Evolutionary conservation across 2,113 vertebrate species (phyloP), one percentile per base, ranked within the genome.

Genomic region (Cathartes aura): DNA sequence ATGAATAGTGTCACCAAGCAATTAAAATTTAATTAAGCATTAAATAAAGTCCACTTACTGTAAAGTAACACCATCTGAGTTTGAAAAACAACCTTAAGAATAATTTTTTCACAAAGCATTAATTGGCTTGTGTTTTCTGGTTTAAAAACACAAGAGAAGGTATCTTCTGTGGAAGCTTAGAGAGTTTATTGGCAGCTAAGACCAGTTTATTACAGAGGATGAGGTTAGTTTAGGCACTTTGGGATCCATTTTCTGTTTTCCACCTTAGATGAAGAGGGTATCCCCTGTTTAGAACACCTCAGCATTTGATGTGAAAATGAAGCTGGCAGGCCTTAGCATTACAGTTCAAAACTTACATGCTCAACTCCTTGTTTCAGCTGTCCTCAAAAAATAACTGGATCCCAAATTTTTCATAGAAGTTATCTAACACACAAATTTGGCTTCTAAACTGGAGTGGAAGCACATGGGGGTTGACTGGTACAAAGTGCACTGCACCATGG

Each of bases 11-110:
- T 97, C 95, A 97, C 64, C 71, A 89, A 97, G 71, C 89, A 97
- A 96, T 95, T 96, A 87, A 79, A 92, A 97, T 89, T 93, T 96
- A 98, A 97, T 97, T 98, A 86, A 96, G 93, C 90, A 96, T 97
- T 96, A 97, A 95, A 96, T 95, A 96, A 97, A 96, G 95, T 98
- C 94, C 90, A 80, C 85, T 97, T 94, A 86, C 88, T 96, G 71
- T 92, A 96, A 96, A 94, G 84, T 96, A 91, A 75, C 11, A 5
- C 79, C 53, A 21, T 94, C 59, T 90, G 75, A 89, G 84, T 95
- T 95, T 94, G 70, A 85, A 95, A 97, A 95, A 71, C 63, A 95
- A 66, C n/a, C 40, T 86, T 73, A 93, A 91, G 71, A 58, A 62
- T 50, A 17, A 9, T 71, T 40, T 89, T 79, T 90, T 53, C 8